These are phyloP conservation scores for Dynastes maya DNA, from an alignment of 2,888 invertebrate species.

Conservation along the genomic window DNA sequence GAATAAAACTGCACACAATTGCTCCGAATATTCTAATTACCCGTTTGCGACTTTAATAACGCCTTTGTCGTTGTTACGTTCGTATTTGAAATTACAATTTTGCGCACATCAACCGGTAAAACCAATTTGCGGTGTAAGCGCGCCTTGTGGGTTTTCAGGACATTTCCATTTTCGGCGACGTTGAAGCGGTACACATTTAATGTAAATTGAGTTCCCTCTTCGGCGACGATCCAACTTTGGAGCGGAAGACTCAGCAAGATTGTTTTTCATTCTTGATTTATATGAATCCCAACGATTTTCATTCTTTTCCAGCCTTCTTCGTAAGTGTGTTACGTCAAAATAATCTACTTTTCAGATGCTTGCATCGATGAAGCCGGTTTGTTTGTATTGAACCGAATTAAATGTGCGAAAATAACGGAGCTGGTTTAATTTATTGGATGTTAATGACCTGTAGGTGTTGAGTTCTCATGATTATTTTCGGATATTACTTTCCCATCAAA, in stretches of 20 bases:
- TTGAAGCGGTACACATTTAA: slow-evolving; percentile 1
- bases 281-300: background rate
- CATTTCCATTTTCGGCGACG: slow-evolving; percentile 3
- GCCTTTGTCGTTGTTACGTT: background rate
- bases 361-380: background rate
- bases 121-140: background rate
- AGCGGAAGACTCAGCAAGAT: background rate
- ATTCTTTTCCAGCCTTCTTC: too few species aligned
- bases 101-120: background rate
- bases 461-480: slow-evolving; percentile 29
- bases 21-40: too few species aligned
- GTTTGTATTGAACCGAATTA: background rate
- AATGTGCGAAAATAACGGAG: background rate
- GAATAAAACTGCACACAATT: background rate
- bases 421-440: background rate
- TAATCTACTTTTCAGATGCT: background rate
- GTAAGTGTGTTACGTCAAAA: too few species aligned
- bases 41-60: background rate
- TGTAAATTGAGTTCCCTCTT: background rate
- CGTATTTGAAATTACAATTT: background rate
- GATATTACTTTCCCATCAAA: slow-evolving; percentile 24
- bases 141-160: slow-evolving; percentile 2
- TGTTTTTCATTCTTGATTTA: background rate
- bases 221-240: background rate
- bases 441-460: slow-evolving; percentile 10